Evolutionary conservation across 2,888 invertebrate species (phyloP), one percentile per base, ranked within the genome.

Genomic region (Tetragonula carbonaria): DNA sequence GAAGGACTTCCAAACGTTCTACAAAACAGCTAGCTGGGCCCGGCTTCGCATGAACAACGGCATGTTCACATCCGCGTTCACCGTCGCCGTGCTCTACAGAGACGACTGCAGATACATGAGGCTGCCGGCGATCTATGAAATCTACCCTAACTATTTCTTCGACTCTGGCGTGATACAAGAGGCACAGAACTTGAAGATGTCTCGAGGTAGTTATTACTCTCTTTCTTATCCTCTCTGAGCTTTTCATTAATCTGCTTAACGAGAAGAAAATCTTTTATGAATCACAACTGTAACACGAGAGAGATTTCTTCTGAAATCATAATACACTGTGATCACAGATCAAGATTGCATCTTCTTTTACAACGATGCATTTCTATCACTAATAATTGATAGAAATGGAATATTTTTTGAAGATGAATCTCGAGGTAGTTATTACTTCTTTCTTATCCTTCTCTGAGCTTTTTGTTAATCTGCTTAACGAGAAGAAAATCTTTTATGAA

Each of bases 81-180:
- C 96, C 78, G 95, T 96, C n/a, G 97, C 96, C 16, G 95, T 97
- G 38, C 93, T 96, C 71, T 96, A 96, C 91, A 96, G 97, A 68
- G 94, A 95, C 14, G 97, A 97, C 89, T 96, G 96, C 83, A 95
- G 96, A 91, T 96, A 96, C 82, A 95, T 97, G 85, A 95, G 96
- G 51, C 94, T 97, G 21, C 97, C 97, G n/a, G 96, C 97, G 72
- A 95, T 97, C 88, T 97, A 97, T 92, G 97, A 97, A 94, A 95
- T 97, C 87, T 96, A 96, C 93, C 97, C 97, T 3, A 96, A 96
- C 89, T 96, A 96, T 93, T 97, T 97, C 95, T 96, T 96, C 94
- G 96, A 96, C 92, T 95, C 95, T 83, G 65, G n/a, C 8, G 95
- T 97, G 85, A 96, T 97, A 93, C 95, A 96, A 70, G 95, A 96